These are phyloP conservation scores for Adela reaumurella DNA, from an alignment of 2,888 invertebrate genomes.

Conservation along the genomic window DNA sequence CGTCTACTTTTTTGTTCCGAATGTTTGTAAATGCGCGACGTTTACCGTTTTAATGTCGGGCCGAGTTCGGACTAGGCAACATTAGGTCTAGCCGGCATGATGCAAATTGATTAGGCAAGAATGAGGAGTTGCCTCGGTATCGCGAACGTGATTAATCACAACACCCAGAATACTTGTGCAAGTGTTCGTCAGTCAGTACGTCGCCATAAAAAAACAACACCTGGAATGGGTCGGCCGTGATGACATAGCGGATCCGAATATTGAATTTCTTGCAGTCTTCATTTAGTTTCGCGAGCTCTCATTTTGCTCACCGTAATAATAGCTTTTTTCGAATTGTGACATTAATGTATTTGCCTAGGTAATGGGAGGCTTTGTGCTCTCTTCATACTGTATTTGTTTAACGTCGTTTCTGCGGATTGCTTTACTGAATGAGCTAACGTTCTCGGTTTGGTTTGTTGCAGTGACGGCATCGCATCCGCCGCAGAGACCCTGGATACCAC, in stretches of 20 bases:
- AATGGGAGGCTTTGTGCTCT: no score
- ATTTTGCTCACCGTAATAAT: no score
- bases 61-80: not conserved
- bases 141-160: not conserved
- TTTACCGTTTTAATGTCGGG: not conserved
- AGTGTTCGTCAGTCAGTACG: not conserved
- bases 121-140: not conserved
- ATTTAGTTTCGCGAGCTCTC: not conserved
- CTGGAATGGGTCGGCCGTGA: no score
- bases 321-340: no score
- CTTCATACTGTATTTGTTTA: no score
- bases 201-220: not conserved
- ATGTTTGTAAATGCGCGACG: not conserved
- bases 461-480: slow-evolving; percentile 88
- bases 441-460: slow-evolving; percentile 56
- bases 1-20: not conserved
- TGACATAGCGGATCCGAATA: not conserved
- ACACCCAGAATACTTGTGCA: not conserved
- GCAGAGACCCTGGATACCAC: slow-evolving; percentile 92
- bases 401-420: no score
- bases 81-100: not conserved
- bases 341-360: no score
- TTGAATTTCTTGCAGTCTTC: not conserved
- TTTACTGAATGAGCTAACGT: slow-evolving; percentile 11
- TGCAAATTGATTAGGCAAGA: not conserved